phyloP scores from a whole-genome alignment of 1,140 invertebrate species.

The Papilio glaucus region DNA sequence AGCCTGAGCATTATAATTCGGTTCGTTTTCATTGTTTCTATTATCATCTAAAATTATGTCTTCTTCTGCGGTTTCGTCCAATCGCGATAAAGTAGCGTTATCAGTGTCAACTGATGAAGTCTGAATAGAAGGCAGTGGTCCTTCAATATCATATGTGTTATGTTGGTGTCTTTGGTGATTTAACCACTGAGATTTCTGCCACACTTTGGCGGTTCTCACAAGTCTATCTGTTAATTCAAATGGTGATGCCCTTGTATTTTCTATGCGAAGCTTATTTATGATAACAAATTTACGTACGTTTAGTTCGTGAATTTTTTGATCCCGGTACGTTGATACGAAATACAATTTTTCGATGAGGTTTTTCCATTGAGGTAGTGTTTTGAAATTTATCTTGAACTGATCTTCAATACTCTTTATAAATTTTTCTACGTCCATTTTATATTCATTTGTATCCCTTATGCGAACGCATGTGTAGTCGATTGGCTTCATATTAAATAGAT shows the following conservation, averaged over 20 bases:
- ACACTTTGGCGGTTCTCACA: slow-evolving; percentile 57
- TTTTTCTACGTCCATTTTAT: slow-evolving; percentile 52
- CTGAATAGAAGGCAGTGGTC: slow-evolving; percentile 32
- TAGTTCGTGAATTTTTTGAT: slow-evolving; percentile 55
- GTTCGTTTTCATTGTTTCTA: slow-evolving; percentile 39
- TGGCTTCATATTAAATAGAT: slow-evolving; percentile 46
- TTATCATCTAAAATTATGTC: slow-evolving; percentile 43
- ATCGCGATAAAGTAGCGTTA: background rate
- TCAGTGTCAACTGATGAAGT: background rate
- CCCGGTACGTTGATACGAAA: slow-evolving; percentile 49
- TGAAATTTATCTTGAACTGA: slow-evolving; percentile 63
- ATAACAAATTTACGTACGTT: slow-evolving; percentile 54
- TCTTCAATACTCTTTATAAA: slow-evolving; percentile 61
- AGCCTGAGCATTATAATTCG: background rate
- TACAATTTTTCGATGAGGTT: slow-evolving; percentile 55
- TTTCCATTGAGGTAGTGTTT: slow-evolving; percentile 60
- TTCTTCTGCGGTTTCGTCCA: slow-evolving; percentile 9
- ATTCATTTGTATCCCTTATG: slow-evolving; percentile 52
- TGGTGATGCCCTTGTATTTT: slow-evolving; percentile 59
- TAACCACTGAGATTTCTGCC: slow-evolving; percentile 40
- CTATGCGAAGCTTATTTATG: slow-evolving; percentile 61
- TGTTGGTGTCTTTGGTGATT: slow-evolving; percentile 43
- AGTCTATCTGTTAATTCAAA: slow-evolving; percentile 63
- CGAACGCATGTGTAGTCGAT: slow-evolving; percentile 55
- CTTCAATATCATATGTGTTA: slow-evolving; percentile 31